Evolutionary conservation across 2,888 invertebrate species (phyloP).

Genomic region (Microctonus aethiopoides): DNA sequence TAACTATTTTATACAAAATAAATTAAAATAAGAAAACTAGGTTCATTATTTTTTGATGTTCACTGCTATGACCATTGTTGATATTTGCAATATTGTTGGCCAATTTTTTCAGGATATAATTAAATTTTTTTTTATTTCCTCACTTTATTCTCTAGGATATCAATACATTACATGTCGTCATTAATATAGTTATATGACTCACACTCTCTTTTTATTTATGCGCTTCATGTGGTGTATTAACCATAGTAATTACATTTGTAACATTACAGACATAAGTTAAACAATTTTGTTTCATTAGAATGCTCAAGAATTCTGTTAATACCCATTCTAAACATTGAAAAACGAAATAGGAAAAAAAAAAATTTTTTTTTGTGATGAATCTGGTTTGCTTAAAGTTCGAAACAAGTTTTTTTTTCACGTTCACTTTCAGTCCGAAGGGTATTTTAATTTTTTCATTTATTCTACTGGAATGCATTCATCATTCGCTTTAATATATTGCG

Average conservation of each 20-base stretch:
- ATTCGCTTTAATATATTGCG: not conserved
- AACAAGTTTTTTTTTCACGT: not conserved
- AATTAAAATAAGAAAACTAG: no score
- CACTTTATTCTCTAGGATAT: no score
- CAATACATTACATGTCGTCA: no score
- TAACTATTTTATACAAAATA: no score
- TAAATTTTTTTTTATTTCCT: not conserved
- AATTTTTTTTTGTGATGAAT: no score
- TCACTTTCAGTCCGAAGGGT: no score
- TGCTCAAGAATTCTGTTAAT: no score
- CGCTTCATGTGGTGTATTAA: not conserved
- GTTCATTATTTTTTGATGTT: no score
- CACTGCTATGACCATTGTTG: not conserved
- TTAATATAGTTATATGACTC: no score
- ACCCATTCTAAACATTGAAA: no score
- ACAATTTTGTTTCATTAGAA: slow-evolving; percentile 4
- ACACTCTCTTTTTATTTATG: no score
- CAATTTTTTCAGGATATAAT: slow-evolving; percentile 1
- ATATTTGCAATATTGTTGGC: not conserved
- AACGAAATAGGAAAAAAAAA: no score
- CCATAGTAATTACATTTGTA: not conserved
- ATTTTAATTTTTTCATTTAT: not conserved
- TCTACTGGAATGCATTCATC: not conserved
- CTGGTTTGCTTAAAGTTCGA: not conserved
- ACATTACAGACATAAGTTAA: not conserved